Conservation (phyloP, 2,113 vertebrate species). For the Pao palembangensis region DNA sequence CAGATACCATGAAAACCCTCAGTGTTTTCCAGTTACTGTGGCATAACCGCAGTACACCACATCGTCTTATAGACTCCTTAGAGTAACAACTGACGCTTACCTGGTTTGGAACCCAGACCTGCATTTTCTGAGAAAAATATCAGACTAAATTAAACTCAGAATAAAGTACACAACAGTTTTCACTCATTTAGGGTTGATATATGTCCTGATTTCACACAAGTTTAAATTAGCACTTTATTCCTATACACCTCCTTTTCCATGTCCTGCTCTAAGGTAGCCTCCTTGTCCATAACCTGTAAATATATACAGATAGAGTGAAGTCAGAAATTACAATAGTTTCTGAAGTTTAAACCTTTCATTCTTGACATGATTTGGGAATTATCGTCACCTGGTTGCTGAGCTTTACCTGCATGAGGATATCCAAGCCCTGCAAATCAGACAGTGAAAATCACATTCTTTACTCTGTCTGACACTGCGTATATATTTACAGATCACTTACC, state of each 20-base stretch:
- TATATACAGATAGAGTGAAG: not conserved
- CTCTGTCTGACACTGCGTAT: not conserved
- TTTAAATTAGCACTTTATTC: not conserved
- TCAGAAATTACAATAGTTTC: not conserved
- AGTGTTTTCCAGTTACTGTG: not conserved
- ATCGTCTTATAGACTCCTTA: not conserved
- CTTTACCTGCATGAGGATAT: slow-evolving; percentile 49
- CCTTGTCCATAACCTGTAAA: slow-evolving; percentile 56
- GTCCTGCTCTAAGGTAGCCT: slow-evolving; percentile 39
- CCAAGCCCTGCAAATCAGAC: slow-evolving; percentile 15
- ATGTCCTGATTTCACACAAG: too few species aligned
- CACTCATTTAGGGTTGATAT: not conserved
- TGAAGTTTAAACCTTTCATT: not conserved
- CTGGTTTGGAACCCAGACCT: slow-evolving; percentile 24
- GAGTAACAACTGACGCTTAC: slow-evolving; percentile 1
- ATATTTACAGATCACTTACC: slow-evolving; percentile 36
- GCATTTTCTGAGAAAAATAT: slow-evolving; percentile 33
- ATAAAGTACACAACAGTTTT: not conserved
- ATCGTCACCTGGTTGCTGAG: slow-evolving; percentile 37
- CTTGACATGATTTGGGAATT: not conserved
- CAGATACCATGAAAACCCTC: not conserved
- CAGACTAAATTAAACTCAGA: not conserved
- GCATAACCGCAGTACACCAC: not conserved
- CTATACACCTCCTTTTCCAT: slow-evolving; percentile 45
- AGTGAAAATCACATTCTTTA: not conserved